These are phyloP conservation scores for Melanostoma scalare DNA, from an alignment of 2,888 invertebrate species.

Conservation along the genomic window DNA sequence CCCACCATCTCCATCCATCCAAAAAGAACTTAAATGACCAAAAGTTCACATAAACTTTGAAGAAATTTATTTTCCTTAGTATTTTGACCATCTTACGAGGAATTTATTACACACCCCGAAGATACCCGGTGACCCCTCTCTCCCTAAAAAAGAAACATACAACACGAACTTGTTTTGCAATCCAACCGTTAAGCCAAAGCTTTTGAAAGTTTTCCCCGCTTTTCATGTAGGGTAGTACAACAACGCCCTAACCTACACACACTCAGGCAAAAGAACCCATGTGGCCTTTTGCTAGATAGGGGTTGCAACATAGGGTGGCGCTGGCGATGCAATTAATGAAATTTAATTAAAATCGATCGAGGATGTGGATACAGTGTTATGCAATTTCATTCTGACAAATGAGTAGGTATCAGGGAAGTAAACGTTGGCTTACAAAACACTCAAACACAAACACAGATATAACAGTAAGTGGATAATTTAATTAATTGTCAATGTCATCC, in stretches of 20 bases:
- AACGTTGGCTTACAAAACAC: background rate
- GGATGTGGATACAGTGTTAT: conserved; percentile 42
- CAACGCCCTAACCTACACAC: conserved; percentile 64
- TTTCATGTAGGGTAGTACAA: conserved; percentile 42
- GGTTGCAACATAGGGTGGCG: conserved; percentile 25
- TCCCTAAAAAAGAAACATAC: background rate
- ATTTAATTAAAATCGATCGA: conserved; percentile 72
- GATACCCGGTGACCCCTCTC: background rate
- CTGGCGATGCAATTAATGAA: conserved; percentile 68
- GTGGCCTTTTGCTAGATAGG: conserved; percentile 39
- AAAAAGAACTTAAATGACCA: conserved; percentile 57
- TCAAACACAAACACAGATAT: conserved; percentile 5
- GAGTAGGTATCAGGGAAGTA: background rate
- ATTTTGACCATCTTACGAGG: conserved; percentile 70
- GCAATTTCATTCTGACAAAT: conserved; percentile 43
- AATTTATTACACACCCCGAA: conserved; percentile 16
- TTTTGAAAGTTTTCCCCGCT: conserved; percentile 58
- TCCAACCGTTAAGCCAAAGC: conserved; percentile 48
- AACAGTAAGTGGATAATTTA: conserved; percentile 35
- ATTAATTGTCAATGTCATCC: conserved; percentile 60
- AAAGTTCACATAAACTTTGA: conserved; percentile 69
- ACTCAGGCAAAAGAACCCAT: conserved; percentile 41
- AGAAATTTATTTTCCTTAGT: conserved; percentile 66
- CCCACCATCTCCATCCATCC: conserved; percentile 7
- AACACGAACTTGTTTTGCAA: conserved; percentile 26